A percentile compares a stretch with the other conserved stretches of the same genome.
Conservation (phyloP, 2,113 vertebrate species). For the Pangasianodon hypophthalmus region DNA sequence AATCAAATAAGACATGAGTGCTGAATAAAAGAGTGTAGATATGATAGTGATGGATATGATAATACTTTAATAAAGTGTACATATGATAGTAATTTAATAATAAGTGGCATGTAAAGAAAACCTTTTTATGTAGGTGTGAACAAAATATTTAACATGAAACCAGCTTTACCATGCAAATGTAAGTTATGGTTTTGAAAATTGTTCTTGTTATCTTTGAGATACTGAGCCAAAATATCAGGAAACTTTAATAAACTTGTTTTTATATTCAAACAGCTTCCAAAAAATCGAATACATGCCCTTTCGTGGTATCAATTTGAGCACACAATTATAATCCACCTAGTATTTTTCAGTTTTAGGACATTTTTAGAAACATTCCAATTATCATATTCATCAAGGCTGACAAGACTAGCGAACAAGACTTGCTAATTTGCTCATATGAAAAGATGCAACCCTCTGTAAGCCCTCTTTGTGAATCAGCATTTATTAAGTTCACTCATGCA, state of each 20-base stretch:
- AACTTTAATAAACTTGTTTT: too few relatives aligned
- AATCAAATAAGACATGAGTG: background rate
- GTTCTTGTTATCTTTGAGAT: background rate
- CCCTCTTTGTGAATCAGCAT: background rate
- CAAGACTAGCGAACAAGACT: background rate
- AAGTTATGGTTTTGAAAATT: background rate
- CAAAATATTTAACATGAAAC: background rate
- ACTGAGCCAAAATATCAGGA: background rate
- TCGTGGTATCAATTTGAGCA: background rate
- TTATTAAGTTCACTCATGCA: background rate
- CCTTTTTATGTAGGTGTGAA: background rate
- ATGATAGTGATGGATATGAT: background rate
- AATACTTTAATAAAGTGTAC: background rate
- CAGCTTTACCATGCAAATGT: background rate
- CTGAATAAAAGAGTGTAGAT: background rate
- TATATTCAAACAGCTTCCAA: too few relatives aligned
- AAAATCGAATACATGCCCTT: background rate
- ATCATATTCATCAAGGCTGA: background rate
- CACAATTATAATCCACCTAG: background rate
- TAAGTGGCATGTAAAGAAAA: background rate
- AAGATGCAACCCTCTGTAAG: background rate
- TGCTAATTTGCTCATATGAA: background rate
- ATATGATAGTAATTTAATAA: background rate
- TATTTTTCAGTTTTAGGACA: background rate
- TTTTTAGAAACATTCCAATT: background rate